These are phyloP conservation scores for Saturnia pavonia DNA, from an alignment of 2,888 invertebrate genomes.

Conservation along the genomic window DNA sequence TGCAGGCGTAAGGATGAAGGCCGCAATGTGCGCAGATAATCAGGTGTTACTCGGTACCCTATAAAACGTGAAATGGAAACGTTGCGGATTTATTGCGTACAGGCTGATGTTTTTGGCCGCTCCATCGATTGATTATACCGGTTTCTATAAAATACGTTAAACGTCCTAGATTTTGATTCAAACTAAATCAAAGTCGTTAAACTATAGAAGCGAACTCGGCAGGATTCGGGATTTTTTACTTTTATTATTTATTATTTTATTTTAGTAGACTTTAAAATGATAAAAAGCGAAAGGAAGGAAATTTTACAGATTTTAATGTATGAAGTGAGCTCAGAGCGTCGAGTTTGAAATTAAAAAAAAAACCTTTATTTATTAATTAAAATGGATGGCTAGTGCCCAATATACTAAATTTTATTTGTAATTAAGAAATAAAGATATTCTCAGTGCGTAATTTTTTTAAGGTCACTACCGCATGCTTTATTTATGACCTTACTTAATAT, in stretches of 20 bases:
- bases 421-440: too few species aligned
- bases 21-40: conserved; percentile 62
- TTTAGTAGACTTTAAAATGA: not conserved
- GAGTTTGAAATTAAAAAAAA: too few species aligned
- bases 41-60: conserved; percentile 78
- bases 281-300: not conserved
- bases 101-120: conserved; percentile 28
- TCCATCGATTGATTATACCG: not conserved
- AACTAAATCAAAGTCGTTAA: not conserved
- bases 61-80: conserved; percentile 69
- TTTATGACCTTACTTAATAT: too few species aligned
- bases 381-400: too few species aligned
- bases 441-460: too few species aligned
- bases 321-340: too few species aligned
- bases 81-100: conserved; percentile 47
- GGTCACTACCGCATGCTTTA: too few species aligned
- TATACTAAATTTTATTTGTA: too few species aligned
- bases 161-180: not conserved
- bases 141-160: not conserved
- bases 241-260: not conserved
- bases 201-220: not conserved
- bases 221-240: not conserved
- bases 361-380: too few species aligned
- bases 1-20: conserved; percentile 14
- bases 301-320: too few species aligned